phyloP scores from a whole-genome alignment of 2,888 invertebrate genomes.

The Apamea epomidion region DNA sequence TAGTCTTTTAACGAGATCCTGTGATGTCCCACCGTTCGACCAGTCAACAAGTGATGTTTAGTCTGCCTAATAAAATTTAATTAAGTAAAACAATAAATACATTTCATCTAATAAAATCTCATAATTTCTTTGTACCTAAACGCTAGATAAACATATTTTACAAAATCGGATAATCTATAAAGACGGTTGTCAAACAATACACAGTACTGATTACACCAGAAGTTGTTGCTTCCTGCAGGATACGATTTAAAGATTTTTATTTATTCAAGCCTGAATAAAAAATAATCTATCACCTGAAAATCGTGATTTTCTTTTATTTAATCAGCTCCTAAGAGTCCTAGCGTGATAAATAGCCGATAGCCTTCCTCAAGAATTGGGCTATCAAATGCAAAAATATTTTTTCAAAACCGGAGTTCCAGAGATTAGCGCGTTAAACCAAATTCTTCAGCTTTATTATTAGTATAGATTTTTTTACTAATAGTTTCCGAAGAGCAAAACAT shows the following conservation, averaged over 20 bases:
- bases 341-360: no score
- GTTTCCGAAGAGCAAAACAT: constrained; percentile 5
- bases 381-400: not conserved
- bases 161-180: constrained; percentile 56
- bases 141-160: constrained; percentile 62
- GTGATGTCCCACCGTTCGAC: constrained; percentile 81
- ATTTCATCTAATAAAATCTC: constrained; percentile 62
- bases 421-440: not conserved
- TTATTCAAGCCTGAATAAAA: no score
- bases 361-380: not conserved
- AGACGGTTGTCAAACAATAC: constrained; percentile 54
- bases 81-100: constrained; percentile 75
- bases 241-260: constrained; percentile 1
- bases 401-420: not conserved
- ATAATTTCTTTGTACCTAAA: constrained; percentile 69
- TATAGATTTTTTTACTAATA: not conserved
- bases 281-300: not conserved
- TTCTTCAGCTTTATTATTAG: no score
- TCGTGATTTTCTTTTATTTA: not conserved
- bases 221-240: not conserved
- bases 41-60: constrained; percentile 83
- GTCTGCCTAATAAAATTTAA: constrained; percentile 68
- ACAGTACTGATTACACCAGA: not conserved
- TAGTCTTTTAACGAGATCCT: constrained; percentile 87
- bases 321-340: not conserved